Evolutionary conservation across 2,113 vertebrate species (phyloP).

Genomic region (Cettia cetti): DNA sequence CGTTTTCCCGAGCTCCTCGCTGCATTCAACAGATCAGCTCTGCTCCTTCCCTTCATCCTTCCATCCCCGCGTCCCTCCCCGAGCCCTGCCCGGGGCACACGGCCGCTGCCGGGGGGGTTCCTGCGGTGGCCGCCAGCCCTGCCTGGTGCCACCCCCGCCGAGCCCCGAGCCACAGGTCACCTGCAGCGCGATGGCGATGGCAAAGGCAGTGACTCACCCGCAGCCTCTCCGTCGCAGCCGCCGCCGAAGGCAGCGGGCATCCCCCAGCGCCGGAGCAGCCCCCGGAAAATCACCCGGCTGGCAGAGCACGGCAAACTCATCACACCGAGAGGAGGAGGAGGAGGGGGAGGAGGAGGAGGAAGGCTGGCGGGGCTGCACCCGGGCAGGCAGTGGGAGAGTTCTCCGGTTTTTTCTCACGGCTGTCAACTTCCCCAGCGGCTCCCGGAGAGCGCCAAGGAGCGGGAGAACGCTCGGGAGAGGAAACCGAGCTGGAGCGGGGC

Average conservation of each 20-base stretch:
- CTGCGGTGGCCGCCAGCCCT: neutral
- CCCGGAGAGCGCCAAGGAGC: neutral
- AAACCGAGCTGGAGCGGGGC: neutral
- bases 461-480: neutral
- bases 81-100: neutral
- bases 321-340: neutral
- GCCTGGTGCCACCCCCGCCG: neutral
- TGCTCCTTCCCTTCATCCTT: neutral
- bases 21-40: conserved; percentile 28
- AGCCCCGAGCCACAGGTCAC: conserved; percentile 28
- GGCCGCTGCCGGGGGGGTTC: fast-evolving
- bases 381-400: neutral
- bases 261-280: neutral
- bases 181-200: neutral
- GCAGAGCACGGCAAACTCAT: conserved; percentile 46
- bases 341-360: neutral
- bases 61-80: neutral
- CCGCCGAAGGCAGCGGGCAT: neutral
- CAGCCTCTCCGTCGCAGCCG: neutral
- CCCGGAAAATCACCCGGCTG: neutral
- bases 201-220: conserved; percentile 16
- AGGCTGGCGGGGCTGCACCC: neutral
- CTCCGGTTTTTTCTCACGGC: neutral
- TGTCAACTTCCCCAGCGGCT: conserved; percentile 36
- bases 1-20: neutral